Evolutionary conservation across 2,797 vertebrate species (phyloP), one percentile per base, ranked within the genome.

Genomic region (Helostoma temminkii): DNA sequence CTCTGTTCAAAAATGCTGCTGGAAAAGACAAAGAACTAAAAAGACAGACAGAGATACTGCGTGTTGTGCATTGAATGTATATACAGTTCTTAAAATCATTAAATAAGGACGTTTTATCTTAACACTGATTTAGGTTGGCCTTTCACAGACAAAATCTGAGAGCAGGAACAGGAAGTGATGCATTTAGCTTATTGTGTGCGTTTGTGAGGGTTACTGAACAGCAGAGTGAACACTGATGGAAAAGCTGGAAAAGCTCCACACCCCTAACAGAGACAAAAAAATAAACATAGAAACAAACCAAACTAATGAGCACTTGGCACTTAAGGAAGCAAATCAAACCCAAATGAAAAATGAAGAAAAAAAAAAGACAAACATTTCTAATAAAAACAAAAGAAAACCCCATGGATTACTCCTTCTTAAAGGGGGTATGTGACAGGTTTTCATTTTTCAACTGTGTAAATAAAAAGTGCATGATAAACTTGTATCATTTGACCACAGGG

Each of bases 1-100:
- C 46, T 25, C 25, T 53, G 65, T 28, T 58, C 3, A 74, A 53
- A 76, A 78, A 80, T 78, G 60, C 34, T 37, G 53, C 49, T 78
- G 67, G 69, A 76, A 70, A 5, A 76, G 37, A 64, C 34, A 42
- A 53, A 37, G 14, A 59, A 47, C 12, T 7, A 43, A 16, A 28
- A 12, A 34, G 7, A 25, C 4, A 48, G 8, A 39, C n/a, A 30
- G 8, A 46, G 25, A 28, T 25, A 63, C 73, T 56, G 25, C 14
- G 37, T 52, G 36, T 22, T 15, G 8, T 6, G 32, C 28, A n/a
- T n/a, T n/a, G n/a, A n/a, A n/a, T n/a, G n/a, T n/a, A n/a, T n/a
- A n/a, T n/a, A n/a, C n/a, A n/a, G n/a, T n/a, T n/a, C n/a, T n/a
- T n/a, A n/a, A n/a, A n/a, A n/a, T n/a, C n/a, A n/a, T n/a, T n/a